phyloP scores from a whole-genome alignment of 2,888 invertebrate genomes.

The Allacma fusca region DNA sequence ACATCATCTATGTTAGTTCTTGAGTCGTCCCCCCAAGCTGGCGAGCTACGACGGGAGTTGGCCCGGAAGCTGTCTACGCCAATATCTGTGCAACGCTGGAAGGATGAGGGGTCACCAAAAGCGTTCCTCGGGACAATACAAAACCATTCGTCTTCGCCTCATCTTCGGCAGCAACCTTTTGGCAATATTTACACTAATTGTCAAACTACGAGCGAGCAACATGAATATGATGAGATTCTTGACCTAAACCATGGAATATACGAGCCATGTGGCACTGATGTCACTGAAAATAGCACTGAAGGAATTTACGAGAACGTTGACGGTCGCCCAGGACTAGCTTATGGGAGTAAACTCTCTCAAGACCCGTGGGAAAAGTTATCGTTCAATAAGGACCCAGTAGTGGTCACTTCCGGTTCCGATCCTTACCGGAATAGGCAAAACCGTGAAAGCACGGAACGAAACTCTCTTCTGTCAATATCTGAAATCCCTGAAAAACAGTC shows the following conservation, averaged over 20 bases:
- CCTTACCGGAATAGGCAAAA: background rate
- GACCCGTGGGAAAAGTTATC: constrained; percentile 29
- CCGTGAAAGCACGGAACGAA: constrained; percentile 40
- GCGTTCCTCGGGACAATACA: background rate
- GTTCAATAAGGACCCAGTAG: too few species aligned
- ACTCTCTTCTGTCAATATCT: constrained; percentile 51
- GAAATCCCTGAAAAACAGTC: constrained; percentile 47
- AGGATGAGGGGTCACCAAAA: too few species aligned
- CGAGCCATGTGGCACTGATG: constrained; percentile 3
- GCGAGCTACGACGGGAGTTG: constrained; percentile 52
- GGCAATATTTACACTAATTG: background rate
- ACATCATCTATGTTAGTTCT: constrained; percentile 52
- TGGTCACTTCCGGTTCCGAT: background rate
- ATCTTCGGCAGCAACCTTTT: background rate
- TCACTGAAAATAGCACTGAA: background rate
- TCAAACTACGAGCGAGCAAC: background rate
- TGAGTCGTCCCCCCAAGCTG: constrained; percentile 53
- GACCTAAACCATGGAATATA: constrained; percentile 23
- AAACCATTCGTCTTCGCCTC: background rate
- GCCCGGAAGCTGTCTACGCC: constrained; percentile 51
- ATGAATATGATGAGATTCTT: constrained; percentile 29
- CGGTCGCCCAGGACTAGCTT: background rate
- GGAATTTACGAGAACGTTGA: constrained; percentile 26
- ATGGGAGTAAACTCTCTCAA: background rate
- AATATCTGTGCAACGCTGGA: too few species aligned